Percentiles rank a stretch among this genome's conserved stretches.
Evolutionary conservation across 2,888 invertebrate species (phyloP).

Genomic region (Leptopilina drosophilae): DNA sequence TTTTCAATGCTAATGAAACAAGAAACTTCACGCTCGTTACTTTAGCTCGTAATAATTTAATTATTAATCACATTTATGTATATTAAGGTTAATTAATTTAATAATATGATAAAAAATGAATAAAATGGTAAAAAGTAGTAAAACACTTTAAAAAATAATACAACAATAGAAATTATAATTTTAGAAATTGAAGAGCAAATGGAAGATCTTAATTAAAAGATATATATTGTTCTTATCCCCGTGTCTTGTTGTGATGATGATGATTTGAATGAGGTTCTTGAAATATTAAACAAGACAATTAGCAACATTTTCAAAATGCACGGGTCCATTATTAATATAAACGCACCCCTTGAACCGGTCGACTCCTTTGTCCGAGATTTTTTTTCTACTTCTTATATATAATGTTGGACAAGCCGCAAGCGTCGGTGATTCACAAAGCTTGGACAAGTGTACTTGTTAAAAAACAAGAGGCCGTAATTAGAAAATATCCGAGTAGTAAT

Average conservation of each 20-base stretch:
- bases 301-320: constrained; percentile 34
- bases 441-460: constrained; percentile 57
- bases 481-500: constrained; percentile 61
- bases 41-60: no score
- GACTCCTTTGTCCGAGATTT: constrained; percentile 40
- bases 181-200: no score
- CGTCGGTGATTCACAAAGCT: constrained; percentile 57
- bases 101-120: no score
- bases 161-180: no score
- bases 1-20: no score
- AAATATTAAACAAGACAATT: constrained; percentile 34
- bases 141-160: background rate
- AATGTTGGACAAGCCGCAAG: constrained; percentile 61
- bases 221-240: background rate
- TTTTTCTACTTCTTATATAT: constrained; percentile 50
- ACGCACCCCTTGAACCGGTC: constrained; percentile 22
- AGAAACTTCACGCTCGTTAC: no score
- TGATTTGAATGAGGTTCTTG: constrained; percentile 32
- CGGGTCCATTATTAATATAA: constrained; percentile 35
- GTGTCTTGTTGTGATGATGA: constrained; percentile 6
- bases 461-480: constrained; percentile 62
- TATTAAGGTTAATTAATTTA: no score
- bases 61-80: no score
- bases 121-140: background rate
- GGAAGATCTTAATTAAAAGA: background rate